Evolutionary conservation across 2,888 invertebrate species (phyloP), one percentile per base, ranked within the genome.

Genomic region (Tachystola acroxantha): DNA sequence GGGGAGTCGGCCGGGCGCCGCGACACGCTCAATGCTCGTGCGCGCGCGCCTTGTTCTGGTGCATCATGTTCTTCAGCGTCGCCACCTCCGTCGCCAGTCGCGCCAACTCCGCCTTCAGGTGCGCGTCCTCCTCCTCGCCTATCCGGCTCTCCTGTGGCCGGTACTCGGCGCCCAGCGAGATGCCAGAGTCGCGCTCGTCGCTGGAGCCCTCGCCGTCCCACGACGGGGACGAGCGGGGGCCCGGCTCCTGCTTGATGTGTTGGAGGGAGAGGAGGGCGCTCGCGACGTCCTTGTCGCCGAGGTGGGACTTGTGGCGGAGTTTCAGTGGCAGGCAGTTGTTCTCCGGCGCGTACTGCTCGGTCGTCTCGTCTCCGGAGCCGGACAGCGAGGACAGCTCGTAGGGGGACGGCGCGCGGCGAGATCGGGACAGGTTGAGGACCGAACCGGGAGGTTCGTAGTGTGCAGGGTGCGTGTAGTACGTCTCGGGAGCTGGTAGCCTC

Each of bases 201-300:
- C 95, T 95, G 37, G 95, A 96, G 19, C 96, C 96, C 61, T 96
- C 96, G 19, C 93, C 94, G 71, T 95, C 95, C 93, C 95, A 95
- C 0, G 94, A 93, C 2, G 94, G 94, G 7, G 94, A 94, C 10
- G 94, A 93, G 27, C 93, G 88, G 32, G 92, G 91, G 13, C 91
- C 93, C 0, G 95, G 94, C 71, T 96, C 96, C 65, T 95, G 94
- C 69, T 96, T 95, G 65, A 95, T 94, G 64, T 94, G 93, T 64
- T 95, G 95, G 30, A 95, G 89, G 26, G 93, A 93, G n/a, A 94
- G 88, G 39, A 94, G 88, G 9, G 94, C 94, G 39, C 95, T 94
- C 7, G 95, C 95, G 6, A 93, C 93, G 67, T 96, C 96, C 69
- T 95, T 95, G 68, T 96, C 96, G 7, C 95, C 95, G 43, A 96